A percentile compares a stretch with the other conserved stretches of the same genome.
Evolutionary conservation across 2,797 vertebrate species (phyloP).

Genomic region (Tachyglossus aculeatus): DNA sequence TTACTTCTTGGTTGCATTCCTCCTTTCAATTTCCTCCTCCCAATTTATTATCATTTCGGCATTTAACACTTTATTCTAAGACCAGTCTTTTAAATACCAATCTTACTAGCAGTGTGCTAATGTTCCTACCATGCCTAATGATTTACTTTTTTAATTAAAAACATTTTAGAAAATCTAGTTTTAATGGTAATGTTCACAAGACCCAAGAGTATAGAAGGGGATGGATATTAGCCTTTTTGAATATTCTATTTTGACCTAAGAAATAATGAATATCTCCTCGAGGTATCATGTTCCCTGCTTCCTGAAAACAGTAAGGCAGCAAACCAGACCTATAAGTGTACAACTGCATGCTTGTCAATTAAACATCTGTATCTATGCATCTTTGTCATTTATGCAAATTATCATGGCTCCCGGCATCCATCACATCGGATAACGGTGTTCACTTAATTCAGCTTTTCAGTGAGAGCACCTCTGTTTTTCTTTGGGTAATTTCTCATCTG

Average conservation of each 20-base stretch:
- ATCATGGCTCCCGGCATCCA: no score
- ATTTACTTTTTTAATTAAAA: constrained; percentile 16
- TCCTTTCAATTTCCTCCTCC: background rate
- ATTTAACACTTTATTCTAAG: constrained; percentile 12
- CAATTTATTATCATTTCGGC: background rate
- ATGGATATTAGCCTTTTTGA: constrained; percentile 3
- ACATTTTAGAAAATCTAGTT: constrained; percentile 18
- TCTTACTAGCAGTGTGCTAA: background rate
- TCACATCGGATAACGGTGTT: background rate
- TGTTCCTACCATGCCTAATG: background rate
- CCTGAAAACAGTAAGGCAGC: background rate
- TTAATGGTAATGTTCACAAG: constrained; percentile 6
- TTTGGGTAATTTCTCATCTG: background rate
- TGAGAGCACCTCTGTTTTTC: background rate
- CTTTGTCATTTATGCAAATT: background rate
- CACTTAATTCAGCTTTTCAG: background rate
- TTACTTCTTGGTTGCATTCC: background rate
- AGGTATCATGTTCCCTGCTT: background rate
- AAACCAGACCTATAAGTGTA: background rate
- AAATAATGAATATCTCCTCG: background rate
- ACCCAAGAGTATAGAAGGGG: background rate
- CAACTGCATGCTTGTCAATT: background rate
- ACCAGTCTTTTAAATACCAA: background rate
- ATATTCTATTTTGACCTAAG: background rate
- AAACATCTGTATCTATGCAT: background rate